Conservation (phyloP, 2,888 invertebrate species). For the Polyploca ridens region DNA sequence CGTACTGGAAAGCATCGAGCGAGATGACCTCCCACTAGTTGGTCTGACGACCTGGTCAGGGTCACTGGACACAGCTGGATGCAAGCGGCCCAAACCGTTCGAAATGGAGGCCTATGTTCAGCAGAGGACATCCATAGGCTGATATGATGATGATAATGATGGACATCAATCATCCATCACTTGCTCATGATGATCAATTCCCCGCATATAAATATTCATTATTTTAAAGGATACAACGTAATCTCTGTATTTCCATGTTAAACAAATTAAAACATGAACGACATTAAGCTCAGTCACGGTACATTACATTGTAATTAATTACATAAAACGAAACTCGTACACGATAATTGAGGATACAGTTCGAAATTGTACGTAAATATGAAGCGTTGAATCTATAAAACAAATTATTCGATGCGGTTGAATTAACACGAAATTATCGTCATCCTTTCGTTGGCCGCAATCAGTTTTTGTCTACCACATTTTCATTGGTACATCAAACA, state of each 20-base stretch:
- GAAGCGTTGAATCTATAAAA: constrained; percentile 6
- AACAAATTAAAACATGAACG: not conserved
- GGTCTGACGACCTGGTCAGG: no score
- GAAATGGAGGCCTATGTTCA: no score
- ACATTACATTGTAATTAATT: constrained; percentile 7
- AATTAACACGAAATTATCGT: not conserved
- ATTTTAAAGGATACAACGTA: not conserved
- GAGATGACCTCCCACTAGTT: no score
- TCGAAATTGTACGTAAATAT: constrained; percentile 2
- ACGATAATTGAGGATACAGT: not conserved
- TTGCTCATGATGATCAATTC: not conserved
- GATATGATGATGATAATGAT: no score
- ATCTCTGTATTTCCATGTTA: not conserved
- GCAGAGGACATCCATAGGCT: no score
- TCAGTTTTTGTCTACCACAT: not conserved
- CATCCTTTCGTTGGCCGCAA: not conserved
- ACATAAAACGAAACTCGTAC: not conserved
- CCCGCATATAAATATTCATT: not conserved
- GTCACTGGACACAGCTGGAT: no score
- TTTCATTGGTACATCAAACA: constrained; percentile 13
- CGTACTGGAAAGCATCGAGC: no score
- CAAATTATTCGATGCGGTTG: not conserved
- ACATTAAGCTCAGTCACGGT: not conserved
- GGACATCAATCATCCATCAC: no score
- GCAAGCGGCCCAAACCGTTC: no score